Percentiles rank a stretch among this genome's conserved stretches.
Conservation (phyloP, 2,888 invertebrate genomes). For the Gonocerus acuteangulatus region DNA sequence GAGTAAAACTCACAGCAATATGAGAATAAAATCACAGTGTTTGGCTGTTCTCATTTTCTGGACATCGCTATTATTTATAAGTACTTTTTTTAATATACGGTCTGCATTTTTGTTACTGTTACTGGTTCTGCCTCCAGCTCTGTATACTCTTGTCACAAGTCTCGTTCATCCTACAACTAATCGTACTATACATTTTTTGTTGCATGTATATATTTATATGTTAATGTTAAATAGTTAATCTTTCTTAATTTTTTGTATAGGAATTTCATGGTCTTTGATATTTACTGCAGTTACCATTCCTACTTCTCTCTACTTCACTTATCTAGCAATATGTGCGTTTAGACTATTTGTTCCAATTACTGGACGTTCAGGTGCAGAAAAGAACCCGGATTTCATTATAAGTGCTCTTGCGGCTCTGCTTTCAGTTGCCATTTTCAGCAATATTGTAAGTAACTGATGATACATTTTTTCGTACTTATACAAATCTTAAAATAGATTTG, state of each 20-base stretch:
- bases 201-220: not conserved
- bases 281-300: not conserved
- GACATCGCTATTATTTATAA: slow-evolving; percentile 3
- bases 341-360: slow-evolving; percentile 12
- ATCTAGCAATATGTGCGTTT: not conserved
- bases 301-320: not conserved
- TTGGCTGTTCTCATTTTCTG: slow-evolving; percentile 3
- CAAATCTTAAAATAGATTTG: too few relatives aligned
- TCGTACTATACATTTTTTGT: not conserved
- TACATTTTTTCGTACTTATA: not conserved
- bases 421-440: slow-evolving; percentile 2
- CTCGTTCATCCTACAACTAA: not conserved
- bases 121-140: not conserved
- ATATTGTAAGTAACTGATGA: slow-evolving; percentile 10
- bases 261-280: not conserved
- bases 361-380: slow-evolving; percentile 4
- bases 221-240: not conserved
- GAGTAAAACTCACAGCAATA: not conserved
- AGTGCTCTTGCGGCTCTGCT: not conserved
- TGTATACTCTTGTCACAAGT: slow-evolving; percentile 5
- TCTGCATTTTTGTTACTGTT: slow-evolving; percentile 7
- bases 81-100: slow-evolving; percentile 1
- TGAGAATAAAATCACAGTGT: slow-evolving; percentile 3
- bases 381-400: slow-evolving; percentile 16
- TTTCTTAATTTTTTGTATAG: not conserved